Base-by-base conservation (phyloP, 2,113 vertebrate species). In the Hydrochoerus hydrochaeris region DNA sequence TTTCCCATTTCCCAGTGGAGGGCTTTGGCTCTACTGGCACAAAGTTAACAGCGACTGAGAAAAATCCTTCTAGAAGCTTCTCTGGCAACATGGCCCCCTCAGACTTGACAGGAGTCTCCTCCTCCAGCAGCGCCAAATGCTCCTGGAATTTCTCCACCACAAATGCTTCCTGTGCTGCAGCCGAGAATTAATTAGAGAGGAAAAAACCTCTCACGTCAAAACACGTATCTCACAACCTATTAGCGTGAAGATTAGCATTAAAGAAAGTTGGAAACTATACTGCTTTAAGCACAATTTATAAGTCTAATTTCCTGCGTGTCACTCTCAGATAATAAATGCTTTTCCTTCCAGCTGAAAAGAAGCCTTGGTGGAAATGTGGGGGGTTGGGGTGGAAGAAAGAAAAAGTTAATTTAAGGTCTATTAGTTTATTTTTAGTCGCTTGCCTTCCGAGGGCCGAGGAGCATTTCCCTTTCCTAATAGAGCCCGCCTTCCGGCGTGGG, bases 371-470 rank as follows among this genome's bases (percentile, higher is more conserved):
- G 96, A 86, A 77, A 85, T 19, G 63, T 32, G 49, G 28, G 41
- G 4, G 60, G 28, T 35, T 12, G 49, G 96, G 71, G 4, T 46
- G 44, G 77, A 71, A 96, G 92, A 97, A 96, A 97, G 97, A 97
- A 96, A 95, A 97, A 97, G 95, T 98, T 98, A 99, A 98, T 99
- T 99, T 98, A 98, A 98, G 98, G 94, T 98, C 98, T 98, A 98
- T 99, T 99, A 98, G 98, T 99, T 99, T 99, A 99, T 99, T 99
- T 99, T 99, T 99, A 99, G 99, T 98, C 87, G 97, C 97, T 98
- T 95, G 91, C 99, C 98, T 99, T 99, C 99, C 98, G 97, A 98
- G 96, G 98, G 98, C 92, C 98, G 97, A 97, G 97, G 98, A 98
- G 98, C 98, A 98, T 98, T 99, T 99, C 98, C 98, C 98, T 98